phyloP scores from a whole-genome alignment of 2,797 vertebrate species.

The Phoebastria nigripes region DNA sequence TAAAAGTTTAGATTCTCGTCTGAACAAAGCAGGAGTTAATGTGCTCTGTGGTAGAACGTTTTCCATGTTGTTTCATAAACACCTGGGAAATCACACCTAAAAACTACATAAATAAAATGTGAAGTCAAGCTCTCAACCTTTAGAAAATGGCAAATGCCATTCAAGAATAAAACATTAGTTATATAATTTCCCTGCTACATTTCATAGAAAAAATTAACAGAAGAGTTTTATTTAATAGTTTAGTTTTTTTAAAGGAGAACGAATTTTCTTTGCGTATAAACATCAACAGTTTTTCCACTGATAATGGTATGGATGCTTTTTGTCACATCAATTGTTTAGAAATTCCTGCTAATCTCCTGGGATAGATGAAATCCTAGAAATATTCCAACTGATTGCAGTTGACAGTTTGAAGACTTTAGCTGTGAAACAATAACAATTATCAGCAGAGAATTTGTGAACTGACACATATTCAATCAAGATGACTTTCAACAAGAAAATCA shows the following conservation, averaged over 20 bases:
- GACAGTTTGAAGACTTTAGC: neutral
- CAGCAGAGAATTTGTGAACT: neutral
- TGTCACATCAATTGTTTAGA: neutral
- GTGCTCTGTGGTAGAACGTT: neutral
- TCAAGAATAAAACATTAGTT: neutral
- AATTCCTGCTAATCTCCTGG: neutral
- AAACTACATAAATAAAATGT: neutral
- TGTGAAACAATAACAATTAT: neutral
- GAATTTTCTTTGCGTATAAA: neutral
- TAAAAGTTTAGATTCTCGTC: neutral
- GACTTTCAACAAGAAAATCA: neutral
- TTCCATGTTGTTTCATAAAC: neutral
- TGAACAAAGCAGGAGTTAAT: neutral
- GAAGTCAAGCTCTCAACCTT: neutral
- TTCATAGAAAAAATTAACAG: neutral
- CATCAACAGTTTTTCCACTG: neutral
- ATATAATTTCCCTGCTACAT: neutral
- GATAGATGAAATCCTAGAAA: neutral
- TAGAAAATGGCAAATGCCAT: neutral
- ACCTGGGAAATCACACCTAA: neutral
- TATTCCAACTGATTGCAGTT: neutral
- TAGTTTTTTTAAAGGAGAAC: rapidly evolving
- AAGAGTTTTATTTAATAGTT: neutral
- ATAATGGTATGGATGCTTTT: neutral
- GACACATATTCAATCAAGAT: neutral